Evolutionary conservation across 2,888 invertebrate species (phyloP).

Genomic region (Eristalinus sepulchralis): DNA sequence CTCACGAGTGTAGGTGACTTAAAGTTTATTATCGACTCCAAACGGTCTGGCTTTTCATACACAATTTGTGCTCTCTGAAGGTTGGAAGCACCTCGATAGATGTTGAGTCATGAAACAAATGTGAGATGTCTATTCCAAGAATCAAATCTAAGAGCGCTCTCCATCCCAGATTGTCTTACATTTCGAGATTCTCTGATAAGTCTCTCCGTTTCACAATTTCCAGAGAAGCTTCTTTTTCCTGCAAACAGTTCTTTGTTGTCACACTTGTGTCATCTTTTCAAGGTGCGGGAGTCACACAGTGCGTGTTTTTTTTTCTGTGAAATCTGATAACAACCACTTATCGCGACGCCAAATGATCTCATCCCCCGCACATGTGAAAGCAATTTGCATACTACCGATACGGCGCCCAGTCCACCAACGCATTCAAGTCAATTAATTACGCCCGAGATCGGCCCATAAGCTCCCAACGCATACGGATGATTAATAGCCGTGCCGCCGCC

Average conservation of each 20-base stretch:
- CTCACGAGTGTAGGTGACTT: too few species aligned
- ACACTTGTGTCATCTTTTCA: neutral
- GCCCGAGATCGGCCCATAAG: neutral
- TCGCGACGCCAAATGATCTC: neutral
- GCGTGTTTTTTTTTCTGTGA: neutral
- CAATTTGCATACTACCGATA: neutral
- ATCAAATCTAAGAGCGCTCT: too few species aligned
- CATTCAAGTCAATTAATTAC: neutral
- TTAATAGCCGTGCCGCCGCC: neutral
- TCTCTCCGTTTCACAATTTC: neutral
- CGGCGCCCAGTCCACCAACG: neutral
- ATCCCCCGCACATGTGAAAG: neutral
- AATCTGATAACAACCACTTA: neutral
- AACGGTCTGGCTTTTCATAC: too few species aligned
- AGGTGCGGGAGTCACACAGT: neutral
- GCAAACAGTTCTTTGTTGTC: neutral
- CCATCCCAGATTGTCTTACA: too few species aligned
- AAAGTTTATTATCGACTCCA: too few species aligned
- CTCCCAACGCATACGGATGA: neutral
- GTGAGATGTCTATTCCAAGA: too few species aligned
- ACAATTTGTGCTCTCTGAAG: too few species aligned
- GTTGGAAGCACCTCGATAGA: too few species aligned
- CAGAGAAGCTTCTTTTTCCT: neutral
- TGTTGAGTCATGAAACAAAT: too few species aligned
- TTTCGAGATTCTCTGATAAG: too few species aligned